phyloP scores from a whole-genome alignment of 2,797 vertebrate genomes.

The Myotis pilosus region DNA sequence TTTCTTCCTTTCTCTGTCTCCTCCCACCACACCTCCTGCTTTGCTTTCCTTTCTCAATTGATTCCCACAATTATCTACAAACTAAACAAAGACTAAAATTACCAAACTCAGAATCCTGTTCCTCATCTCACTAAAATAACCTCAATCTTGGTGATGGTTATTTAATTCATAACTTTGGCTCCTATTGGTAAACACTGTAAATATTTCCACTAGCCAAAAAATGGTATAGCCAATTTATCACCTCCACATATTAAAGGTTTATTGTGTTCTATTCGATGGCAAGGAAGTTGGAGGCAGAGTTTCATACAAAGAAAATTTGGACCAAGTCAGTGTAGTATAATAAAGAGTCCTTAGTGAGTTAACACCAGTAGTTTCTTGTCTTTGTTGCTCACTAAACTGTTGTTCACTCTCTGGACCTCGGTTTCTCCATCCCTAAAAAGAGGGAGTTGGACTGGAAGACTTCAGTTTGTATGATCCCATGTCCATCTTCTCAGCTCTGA shows the following conservation, averaged over 20 bases:
- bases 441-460: background rate
- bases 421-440: background rate
- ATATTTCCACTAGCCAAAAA: background rate
- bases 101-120: background rate
- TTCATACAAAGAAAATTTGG: background rate
- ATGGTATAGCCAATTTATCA: background rate
- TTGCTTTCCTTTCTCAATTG: background rate
- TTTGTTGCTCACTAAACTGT: background rate
- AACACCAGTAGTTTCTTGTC: background rate
- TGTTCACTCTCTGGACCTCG: background rate
- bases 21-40: background rate
- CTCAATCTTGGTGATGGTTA: background rate
- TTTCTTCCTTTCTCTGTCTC: background rate
- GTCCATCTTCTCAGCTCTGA: background rate
- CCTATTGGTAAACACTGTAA: background rate
- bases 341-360: background rate
- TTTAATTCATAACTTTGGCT: background rate
- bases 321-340: background rate
- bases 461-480: background rate
- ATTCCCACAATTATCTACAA: background rate
- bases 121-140: background rate
- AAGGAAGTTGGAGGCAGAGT: background rate
- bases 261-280: background rate
- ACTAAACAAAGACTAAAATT: background rate
- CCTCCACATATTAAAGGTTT: background rate